phyloP scores from a whole-genome alignment of 2,888 invertebrate genomes.

The Bombylius major region DNA sequence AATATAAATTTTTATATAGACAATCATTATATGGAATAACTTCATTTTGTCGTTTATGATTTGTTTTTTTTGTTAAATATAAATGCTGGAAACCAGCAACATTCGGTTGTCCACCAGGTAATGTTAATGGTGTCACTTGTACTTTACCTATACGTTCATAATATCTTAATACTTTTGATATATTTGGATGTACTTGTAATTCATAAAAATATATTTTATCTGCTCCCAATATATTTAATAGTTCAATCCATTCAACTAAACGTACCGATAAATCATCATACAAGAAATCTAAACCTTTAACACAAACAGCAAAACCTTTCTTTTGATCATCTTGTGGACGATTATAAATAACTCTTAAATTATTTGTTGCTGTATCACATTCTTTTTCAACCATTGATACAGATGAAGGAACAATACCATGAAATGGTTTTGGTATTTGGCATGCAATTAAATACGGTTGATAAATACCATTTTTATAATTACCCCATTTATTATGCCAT shows the following conservation, averaged over 20 bases:
- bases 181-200: conserved; percentile 82
- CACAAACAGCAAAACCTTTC: conserved; percentile 81
- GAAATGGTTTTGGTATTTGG: conserved; percentile 65
- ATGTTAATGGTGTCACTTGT: conserved; percentile 64
- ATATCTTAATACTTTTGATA: conserved; percentile 59
- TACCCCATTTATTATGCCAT: conserved; percentile 91
- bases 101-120: conserved; percentile 85
- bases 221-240: conserved; percentile 73
- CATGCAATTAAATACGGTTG: conserved; percentile 86
- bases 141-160: conserved; percentile 55
- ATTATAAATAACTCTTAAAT: conserved; percentile 69
- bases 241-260: conserved; percentile 88
- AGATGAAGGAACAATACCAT: conserved; percentile 61
- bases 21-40: conserved; percentile 95
- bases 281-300: conserved; percentile 85
- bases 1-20: conserved; percentile 81
- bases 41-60: conserved; percentile 89
- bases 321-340: conserved; percentile 49
- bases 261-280: conserved; percentile 83
- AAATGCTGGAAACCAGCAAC: conserved; percentile 78
- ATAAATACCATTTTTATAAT: conserved; percentile 80
- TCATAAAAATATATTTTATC: conserved; percentile 87
- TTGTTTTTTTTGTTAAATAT: conserved; percentile 80
- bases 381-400: conserved; percentile 74
- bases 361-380: conserved; percentile 77